Base-by-base conservation (phyloP, 2,888 invertebrate species). In the Dryadula phaetusa region DNA sequence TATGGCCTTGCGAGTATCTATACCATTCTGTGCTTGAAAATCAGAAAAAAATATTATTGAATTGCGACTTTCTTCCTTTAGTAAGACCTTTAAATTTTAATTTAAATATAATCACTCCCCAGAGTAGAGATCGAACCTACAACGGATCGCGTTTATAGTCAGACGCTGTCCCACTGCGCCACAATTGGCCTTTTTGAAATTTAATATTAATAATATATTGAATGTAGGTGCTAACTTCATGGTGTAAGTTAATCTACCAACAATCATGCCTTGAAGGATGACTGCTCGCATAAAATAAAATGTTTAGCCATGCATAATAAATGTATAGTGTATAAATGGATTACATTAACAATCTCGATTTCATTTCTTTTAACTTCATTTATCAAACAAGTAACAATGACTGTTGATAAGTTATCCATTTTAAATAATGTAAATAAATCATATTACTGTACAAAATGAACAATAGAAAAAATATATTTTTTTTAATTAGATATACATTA, bases 1-100 rank as follows among this genome's bases (percentile, higher is more conserved):
- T 83, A 78, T 85, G 90, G 75, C 91, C 91, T 91, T 91, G 90
- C 74, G 72, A 72, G 86, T 90, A 82, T 91, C 90, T 79, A 54
- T 54, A 37, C 37, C 54, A 83, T 86, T 91, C 89, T 87, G 86
- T 85, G 82, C 83, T 80, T 87, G n/a, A n/a, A n/a, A n/a, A n/a
- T n/a, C n/a, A n/a, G n/a, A n/a, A n/a, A n/a, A n/a, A n/a, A n/a
- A n/a, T n/a, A n/a, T n/a, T n/a, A n/a, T n/a, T n/a, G n/a, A n/a
- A n/a, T n/a, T n/a, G n/a, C n/a, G n/a, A n/a, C n/a, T n/a, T n/a
- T n/a, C n/a, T n/a, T n/a, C n/a, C n/a, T n/a, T n/a, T n/a, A n/a
- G n/a, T n/a, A n/a, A n/a, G n/a, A n/a, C n/a, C n/a, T n/a, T n/a
- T n/a, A n/a, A n/a, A n/a, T n/a, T n/a, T n/a, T n/a, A n/a, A n/a